These are phyloP conservation scores for Aleadryas rufinucha DNA, from an alignment of 2,113 vertebrate genomes.

Conservation along the genomic window DNA sequence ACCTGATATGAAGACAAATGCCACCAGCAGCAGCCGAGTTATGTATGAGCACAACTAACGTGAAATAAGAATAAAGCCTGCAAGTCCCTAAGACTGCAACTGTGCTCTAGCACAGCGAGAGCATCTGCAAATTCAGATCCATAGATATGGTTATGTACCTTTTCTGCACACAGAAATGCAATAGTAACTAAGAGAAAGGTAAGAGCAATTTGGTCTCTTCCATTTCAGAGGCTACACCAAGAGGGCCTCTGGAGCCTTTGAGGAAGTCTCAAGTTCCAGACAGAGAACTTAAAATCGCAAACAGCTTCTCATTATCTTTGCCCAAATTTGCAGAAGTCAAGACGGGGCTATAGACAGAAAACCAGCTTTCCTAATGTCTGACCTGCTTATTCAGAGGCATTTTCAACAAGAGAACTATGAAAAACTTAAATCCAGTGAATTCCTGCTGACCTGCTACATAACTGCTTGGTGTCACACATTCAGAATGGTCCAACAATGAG, in stretches of 20 bases:
- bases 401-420: not conserved
- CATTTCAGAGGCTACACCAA: not conserved
- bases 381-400: not conserved
- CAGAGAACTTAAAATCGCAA: not conserved
- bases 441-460: not conserved
- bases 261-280: not conserved
- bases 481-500: not conserved
- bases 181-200: not conserved
- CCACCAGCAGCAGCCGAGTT: not conserved
- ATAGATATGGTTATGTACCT: rapidly evolving
- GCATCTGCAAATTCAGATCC: not conserved
- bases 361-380: not conserved
- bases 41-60: not conserved
- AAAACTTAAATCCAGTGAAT: not conserved
- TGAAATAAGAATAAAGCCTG: not conserved
- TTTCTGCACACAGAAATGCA: not conserved
- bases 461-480: not conserved
- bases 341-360: not conserved
- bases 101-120: not conserved
- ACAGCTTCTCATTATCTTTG: not conserved
- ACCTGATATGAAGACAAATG: not conserved
- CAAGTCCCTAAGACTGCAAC: not conserved
- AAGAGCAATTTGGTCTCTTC: not conserved
- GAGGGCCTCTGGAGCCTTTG: not conserved
- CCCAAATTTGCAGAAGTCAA: not conserved